A percentile compares a stretch with the other conserved stretches of the same genome.
Conservation (phyloP, 2,888 invertebrate genomes). For the Rhopalosiphum nymphaeae region DNA sequence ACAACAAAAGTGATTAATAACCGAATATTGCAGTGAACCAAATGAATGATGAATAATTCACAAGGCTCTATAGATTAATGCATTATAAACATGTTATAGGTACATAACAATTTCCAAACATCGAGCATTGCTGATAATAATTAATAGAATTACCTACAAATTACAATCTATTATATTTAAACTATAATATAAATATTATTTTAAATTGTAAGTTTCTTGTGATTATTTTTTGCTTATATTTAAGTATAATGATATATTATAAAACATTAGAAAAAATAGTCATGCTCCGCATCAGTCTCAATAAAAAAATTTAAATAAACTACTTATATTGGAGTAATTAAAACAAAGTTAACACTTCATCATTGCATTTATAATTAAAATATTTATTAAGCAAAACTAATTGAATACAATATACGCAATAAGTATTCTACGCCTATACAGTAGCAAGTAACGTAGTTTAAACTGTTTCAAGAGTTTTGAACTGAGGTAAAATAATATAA, state of each 20-base stretch:
- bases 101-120: background rate
- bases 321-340: background rate
- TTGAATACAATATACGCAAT: background rate
- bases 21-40: background rate
- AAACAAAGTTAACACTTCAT: background rate
- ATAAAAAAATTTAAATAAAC: background rate
- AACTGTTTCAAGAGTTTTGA: background rate
- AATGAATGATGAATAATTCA: background rate
- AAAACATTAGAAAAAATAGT: background rate
- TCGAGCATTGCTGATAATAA: background rate
- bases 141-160: background rate
- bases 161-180: background rate
- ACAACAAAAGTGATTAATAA: conserved; percentile 1
- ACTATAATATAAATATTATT: background rate
- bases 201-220: background rate
- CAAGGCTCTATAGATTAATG: background rate
- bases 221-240: background rate
- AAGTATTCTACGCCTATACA: background rate
- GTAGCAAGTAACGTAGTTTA: background rate
- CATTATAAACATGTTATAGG: background rate
- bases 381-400: background rate
- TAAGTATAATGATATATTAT: background rate
- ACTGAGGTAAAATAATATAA: background rate
- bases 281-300: background rate
- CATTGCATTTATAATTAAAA: background rate